Evolutionary conservation across 2,113 vertebrate genomes (phyloP), one percentile per base, ranked within the genome.

Genomic region (Mystacornis crossleyi): DNA sequence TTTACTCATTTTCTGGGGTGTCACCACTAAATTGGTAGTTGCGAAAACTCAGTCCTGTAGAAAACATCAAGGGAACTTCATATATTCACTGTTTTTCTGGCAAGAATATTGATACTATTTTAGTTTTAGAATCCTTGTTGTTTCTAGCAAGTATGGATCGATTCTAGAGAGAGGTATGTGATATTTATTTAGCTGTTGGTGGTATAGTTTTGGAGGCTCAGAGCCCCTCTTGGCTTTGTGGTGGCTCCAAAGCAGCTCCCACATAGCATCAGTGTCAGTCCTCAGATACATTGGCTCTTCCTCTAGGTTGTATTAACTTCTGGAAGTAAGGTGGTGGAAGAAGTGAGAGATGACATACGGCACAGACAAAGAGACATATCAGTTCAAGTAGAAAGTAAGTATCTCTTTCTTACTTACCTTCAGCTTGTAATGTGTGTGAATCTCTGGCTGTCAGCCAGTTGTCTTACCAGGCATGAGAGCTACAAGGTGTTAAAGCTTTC

Each of bases 401-500:
- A 18, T 45, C 16, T 70, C 15, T 42, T 58, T 69, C 18, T 64
- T 86, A 9, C 20, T 58, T 93, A 33, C 64, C 16, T 92, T 93
- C 38, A 70, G 21, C 25, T 21, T 80, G 28, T 64, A 64, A 43
- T 1, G 2, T 40, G 18, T 71, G 36, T 84, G 82, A 71, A 51
- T 73, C 34, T 85, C 62, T 67, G 40, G 31, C 48, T 86, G 0
- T 79, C 25, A 20, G 51, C 29, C 1, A 4, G 7, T 81, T 93
- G 36, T 78, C 23, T 85, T 45, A 36, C 33, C 2, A 9, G 47
- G 5, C 33, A 6, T 43, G 45, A 89, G 62, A 62, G 34, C 61
- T 93, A 36, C 34, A 54, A 50, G 50, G 28, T 77, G 70, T 82
- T 91, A 86, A 72, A 91, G 20, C 47, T 77, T 89, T 70, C 64